Evolutionary conservation across 2,888 invertebrate species (phyloP).

Genomic region (Trissonchulus latispiculum): DNA sequence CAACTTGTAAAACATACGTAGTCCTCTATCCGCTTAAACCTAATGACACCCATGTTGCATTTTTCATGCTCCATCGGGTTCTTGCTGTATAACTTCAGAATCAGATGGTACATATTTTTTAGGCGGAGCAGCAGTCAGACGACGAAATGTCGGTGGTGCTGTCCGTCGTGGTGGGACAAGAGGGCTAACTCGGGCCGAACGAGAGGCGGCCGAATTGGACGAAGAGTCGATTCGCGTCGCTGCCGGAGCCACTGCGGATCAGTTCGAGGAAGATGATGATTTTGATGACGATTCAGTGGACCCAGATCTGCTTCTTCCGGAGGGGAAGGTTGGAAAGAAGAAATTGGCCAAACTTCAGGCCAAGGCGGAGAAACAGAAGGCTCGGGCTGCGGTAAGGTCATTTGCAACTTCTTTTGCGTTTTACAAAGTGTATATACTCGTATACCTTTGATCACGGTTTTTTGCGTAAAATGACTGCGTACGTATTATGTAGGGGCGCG

Average conservation of each 20-base stretch:
- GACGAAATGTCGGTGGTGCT: background rate
- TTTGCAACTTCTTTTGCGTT: background rate
- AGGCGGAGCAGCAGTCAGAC: too few relatives aligned
- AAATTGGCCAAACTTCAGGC: conserved; percentile 40
- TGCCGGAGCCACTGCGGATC: background rate
- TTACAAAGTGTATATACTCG: background rate
- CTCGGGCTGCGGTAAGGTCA: conserved; percentile 36
- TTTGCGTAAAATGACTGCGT: too few relatives aligned
- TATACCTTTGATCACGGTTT: background rate
- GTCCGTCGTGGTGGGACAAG: background rate
- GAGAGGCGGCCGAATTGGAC: background rate
- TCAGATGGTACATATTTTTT: too few relatives aligned
- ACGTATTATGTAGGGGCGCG: too few relatives aligned
- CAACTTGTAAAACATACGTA: too few relatives aligned
- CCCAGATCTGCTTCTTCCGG: background rate
- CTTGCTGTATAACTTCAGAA: too few relatives aligned
- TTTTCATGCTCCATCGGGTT: too few relatives aligned
- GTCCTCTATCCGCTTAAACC: too few relatives aligned
- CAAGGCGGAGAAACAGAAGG: conserved; percentile 37
- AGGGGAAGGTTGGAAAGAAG: conserved; percentile 38
- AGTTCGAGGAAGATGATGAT: conserved; percentile 5
- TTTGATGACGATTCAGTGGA: background rate
- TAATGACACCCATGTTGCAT: too few relatives aligned
- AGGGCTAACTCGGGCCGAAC: background rate
- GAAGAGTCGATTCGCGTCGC: background rate